Percentiles rank a stretch among this genome's conserved stretches.
These are phyloP conservation scores for Bombyx mori DNA, from an alignment of 1,140 invertebrate genomes.

Conservation along the genomic window ASM3026992v2 NC_085114.1:3875501-3876000, in stretches of 20 bases:
- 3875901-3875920: slow-evolving; percentile 84
- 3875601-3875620: slow-evolving; percentile 72
- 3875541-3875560: no score
- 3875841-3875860: slow-evolving; percentile 75
- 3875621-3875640: slow-evolving; percentile 79
- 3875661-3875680: slow-evolving; percentile 57
- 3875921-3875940: slow-evolving; percentile 65
- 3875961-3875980: slow-evolving; percentile 56
- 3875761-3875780: no score
- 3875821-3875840: slow-evolving; percentile 89
- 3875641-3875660: slow-evolving; percentile 73
- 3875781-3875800: no score
- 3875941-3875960: slow-evolving; percentile 38
- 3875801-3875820: slow-evolving; percentile 12
- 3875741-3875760: no score
- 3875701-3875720: slow-evolving; percentile 41
- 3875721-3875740: no score
- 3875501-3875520: no score
- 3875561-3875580: no score
- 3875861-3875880: slow-evolving; percentile 74
- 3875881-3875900: slow-evolving; percentile 83
- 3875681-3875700: slow-evolving; percentile 52
- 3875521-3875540: no score
- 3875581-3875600: no score
- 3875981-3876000: slow-evolving; percentile 50